These are phyloP conservation scores for Dolichomitus sp. DNA, from an alignment of 2,888 invertebrate genomes.

Conservation along the genomic window DNA sequence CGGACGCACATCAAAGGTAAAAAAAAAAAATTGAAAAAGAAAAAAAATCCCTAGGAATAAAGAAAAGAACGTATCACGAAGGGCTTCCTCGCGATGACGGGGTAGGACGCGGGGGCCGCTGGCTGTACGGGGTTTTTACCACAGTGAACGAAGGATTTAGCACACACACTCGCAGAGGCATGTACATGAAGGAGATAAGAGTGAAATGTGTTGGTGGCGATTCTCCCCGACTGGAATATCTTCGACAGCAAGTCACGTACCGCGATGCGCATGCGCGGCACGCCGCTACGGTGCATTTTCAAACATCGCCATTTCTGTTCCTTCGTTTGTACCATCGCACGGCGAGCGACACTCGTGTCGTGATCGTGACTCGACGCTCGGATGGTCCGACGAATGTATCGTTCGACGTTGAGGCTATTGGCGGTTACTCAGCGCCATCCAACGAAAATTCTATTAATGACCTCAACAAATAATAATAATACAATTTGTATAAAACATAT, in stretches of 20 bases:
- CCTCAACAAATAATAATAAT: not conserved
- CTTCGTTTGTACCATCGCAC: slow-evolving; percentile 31
- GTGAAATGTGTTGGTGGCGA: not conserved
- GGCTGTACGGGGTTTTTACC: slow-evolving; percentile 49
- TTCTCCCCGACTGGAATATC: slow-evolving; percentile 65
- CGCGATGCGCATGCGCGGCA: slow-evolving; percentile 64
- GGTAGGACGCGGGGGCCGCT: slow-evolving; percentile 1
- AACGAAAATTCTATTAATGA: not conserved
- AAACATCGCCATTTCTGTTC: slow-evolving; percentile 70
- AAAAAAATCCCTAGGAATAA: slow-evolving; percentile 43
- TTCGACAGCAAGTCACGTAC: slow-evolving; percentile 58
- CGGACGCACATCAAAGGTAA: slow-evolving; percentile 34
- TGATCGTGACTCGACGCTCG: slow-evolving; percentile 34
- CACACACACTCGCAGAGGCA: slow-evolving; percentile 21
- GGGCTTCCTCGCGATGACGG: slow-evolving; percentile 46
- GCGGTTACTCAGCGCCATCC: not conserved
- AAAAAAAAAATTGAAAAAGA: slow-evolving; percentile 6
- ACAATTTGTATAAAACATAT: not conserved
- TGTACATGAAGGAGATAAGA: not conserved
- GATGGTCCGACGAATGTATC: slow-evolving; percentile 25
- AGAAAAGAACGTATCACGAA: slow-evolving; percentile 47
- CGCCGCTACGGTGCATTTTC: slow-evolving; percentile 68
- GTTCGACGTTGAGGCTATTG: not conserved
- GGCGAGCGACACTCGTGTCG: slow-evolving; percentile 18
- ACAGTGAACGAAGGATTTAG: slow-evolving; percentile 49